Percentiles rank a stretch among this genome's conserved stretches.
Evolutionary conservation across 2,888 invertebrate species (phyloP).

Genomic region (Litoditis marina): DNA sequence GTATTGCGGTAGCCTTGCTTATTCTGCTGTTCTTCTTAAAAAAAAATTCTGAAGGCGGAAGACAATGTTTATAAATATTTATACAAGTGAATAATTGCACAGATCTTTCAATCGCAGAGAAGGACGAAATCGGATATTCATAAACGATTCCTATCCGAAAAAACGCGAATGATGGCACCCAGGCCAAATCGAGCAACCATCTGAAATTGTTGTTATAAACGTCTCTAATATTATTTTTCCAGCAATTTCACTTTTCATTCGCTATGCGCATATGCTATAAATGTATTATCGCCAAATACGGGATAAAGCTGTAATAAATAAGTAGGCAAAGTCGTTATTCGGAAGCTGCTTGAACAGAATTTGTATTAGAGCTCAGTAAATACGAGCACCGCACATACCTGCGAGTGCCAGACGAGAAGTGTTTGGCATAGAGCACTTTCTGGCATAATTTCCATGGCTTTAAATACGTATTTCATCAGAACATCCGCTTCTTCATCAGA

Average conservation of each 20-base stretch:
- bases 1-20: conserved; percentile 47
- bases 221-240: background rate
- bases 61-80: no score
- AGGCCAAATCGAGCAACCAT: conserved; percentile 50
- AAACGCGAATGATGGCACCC: conserved; percentile 53
- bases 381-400: no score
- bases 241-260: no score
- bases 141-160: conserved; percentile 40
- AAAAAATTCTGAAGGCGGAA: no score
- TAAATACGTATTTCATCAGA: conserved; percentile 58
- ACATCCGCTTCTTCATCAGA: conserved; percentile 52
- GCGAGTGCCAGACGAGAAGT: conserved; percentile 55
- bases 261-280: no score
- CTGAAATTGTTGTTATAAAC: conserved; percentile 23
- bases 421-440: conserved; percentile 49
- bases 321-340: background rate
- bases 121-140: conserved; percentile 16
- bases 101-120: no score
- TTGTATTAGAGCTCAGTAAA: no score
- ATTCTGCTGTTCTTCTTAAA: conserved; percentile 47
- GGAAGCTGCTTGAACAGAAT: background rate
- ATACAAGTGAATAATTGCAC: no score
- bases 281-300: no score
- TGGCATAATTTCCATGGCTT: conserved; percentile 51
- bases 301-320: background rate